Evolutionary conservation across 2,113 vertebrate species (phyloP), one percentile per base, ranked within the genome.

Genomic region (Ascaphus truei): DNA sequence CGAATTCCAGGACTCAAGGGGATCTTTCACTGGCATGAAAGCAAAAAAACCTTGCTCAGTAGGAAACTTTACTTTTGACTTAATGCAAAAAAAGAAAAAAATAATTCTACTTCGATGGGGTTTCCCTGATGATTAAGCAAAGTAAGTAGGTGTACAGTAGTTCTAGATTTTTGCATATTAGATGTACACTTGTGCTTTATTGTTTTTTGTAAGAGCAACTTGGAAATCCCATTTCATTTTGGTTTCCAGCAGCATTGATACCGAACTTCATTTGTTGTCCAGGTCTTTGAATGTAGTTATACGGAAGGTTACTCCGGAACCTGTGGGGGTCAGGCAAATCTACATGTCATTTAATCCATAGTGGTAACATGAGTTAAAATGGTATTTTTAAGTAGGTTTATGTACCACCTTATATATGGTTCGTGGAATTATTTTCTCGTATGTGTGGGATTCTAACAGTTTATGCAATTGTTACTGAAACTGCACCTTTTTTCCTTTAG

Each of bases 91-190:
- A 53, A 4, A 18, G 79, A 73, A 69, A 72, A 36, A 63, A 61
- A 67, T 66, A 20, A 75, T 58, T 43, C 74, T 71, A 76, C 76
- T 81, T 45, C 61, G 30, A 20, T 9, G 86, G 87, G 85, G 79
- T 90, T 93, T 91, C 74, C 81, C 85, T 86, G 74, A 61, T 57
- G 80, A 87, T 72, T 88, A 78, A 88, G 71, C 73, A 60, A 56
- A 57, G 0, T 77, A 78, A 80, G 75, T 82, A 76, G 81, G 88
- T 88, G 79, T 82, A 83, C 66, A 81, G 75, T 56, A 73, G 39
- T 6, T 34, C 75, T 81, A 79, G 83, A 74, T 29, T 12, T 88
- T 85, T 82, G 80, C 84, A 85, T 74, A 62, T 12, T 74, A 75
- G 61, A 71, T 73, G 75, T 77, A 16, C 77, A 76, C 80, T 76